A percentile compares a stretch with the other conserved stretches of the same genome.
phyloP scores from a whole-genome alignment of 2,888 invertebrate species.

The Phanerotoma sp. region DNA sequence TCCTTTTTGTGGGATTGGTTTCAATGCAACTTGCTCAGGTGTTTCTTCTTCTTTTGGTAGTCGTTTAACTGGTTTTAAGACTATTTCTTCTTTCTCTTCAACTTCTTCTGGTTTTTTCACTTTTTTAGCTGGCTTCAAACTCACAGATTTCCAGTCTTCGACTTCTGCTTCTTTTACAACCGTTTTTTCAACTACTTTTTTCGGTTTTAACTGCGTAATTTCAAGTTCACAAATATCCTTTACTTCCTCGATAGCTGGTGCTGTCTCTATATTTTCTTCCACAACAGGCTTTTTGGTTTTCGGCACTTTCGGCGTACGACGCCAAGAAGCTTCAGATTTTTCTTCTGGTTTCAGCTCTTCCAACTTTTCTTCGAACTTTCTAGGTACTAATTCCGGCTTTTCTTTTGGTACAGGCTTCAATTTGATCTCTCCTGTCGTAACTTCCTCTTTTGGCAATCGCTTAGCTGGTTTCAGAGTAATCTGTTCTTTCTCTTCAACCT shows the following conservation, averaged over 20 bases:
- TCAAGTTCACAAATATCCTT: slow-evolving; percentile 17
- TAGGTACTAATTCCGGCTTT: background rate
- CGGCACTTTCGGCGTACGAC: slow-evolving; percentile 25
- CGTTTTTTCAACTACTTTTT: slow-evolving; percentile 19
- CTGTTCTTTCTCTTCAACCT: slow-evolving; percentile 47
- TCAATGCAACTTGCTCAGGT: slow-evolving; percentile 27
- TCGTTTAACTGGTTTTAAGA: slow-evolving; percentile 35
- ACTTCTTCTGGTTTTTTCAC: slow-evolving; percentile 49
- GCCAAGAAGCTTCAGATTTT: slow-evolving; percentile 52
- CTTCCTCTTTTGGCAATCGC: slow-evolving; percentile 34
- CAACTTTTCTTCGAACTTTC: slow-evolving; percentile 43
- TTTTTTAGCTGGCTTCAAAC: slow-evolving; percentile 35
- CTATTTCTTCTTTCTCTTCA: slow-evolving; percentile 25
- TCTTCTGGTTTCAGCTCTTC: slow-evolving; percentile 53
- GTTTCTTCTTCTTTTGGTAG: slow-evolving; percentile 34
- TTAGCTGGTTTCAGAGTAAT: slow-evolving; percentile 45
- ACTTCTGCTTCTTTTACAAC: slow-evolving; percentile 35
- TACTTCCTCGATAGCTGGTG: slow-evolving; percentile 35
- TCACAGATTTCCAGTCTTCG: slow-evolving; percentile 38
- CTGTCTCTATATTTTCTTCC: slow-evolving; percentile 41
- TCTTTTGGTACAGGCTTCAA: slow-evolving; percentile 22
- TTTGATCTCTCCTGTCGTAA: slow-evolving; percentile 29
- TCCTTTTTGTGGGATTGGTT: slow-evolving; percentile 30
- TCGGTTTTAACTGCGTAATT: slow-evolving; percentile 1
- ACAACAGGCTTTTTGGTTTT: slow-evolving; percentile 27